Base-by-base conservation (phyloP, 2,888 invertebrate species). In the Gymnoscelis rufifasciata region DNA sequence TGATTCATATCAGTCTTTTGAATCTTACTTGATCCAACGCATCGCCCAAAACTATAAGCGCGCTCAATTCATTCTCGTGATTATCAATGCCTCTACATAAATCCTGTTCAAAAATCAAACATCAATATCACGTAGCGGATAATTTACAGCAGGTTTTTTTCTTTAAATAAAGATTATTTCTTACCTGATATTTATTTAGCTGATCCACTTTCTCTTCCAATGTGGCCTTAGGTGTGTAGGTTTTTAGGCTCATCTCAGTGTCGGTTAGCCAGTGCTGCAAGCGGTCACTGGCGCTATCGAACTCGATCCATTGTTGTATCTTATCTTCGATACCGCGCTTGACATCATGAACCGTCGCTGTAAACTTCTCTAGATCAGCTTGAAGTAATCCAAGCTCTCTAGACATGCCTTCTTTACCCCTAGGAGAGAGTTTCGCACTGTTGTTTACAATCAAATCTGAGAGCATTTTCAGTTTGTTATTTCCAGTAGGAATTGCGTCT, bases 181-280 rank as follows among this genome's bases (percentile, higher is more conserved):
- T 77, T 87, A 95, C 96, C 93, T 96, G 96, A 79, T 96, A 97
- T 80, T 94, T 95, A 68, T 94, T 94, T 27, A 96, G 90, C 74
- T 97, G 97, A 56, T 96, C 95, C 59, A 94, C 91, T 76, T 98
- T 98, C 68, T 97, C 97, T 59, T 97, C 95, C 19, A 96, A 83
- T 0, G 95, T 94, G 33, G 95, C 92, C 69, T 94, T 95, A 4
- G 94, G 91, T 23, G 92, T 91, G 67, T 95, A 97, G 55, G 95
- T 96, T 74, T 97, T 96, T 43, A 98, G 88, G 10, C 92, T 91
- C 61, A 92, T 91, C 80, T 98, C 98, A 0, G 96, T 94, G 52
- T 97, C 96, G 37, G 91, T 91, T 46, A 98, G 79, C 96, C 97
- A 97, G 37, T 90, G 90, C 44, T 95, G 90, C 37, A 98, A 88